Evolutionary conservation across 2,888 invertebrate species (phyloP).

Genomic region (Epiperipatus broadwayi): DNA sequence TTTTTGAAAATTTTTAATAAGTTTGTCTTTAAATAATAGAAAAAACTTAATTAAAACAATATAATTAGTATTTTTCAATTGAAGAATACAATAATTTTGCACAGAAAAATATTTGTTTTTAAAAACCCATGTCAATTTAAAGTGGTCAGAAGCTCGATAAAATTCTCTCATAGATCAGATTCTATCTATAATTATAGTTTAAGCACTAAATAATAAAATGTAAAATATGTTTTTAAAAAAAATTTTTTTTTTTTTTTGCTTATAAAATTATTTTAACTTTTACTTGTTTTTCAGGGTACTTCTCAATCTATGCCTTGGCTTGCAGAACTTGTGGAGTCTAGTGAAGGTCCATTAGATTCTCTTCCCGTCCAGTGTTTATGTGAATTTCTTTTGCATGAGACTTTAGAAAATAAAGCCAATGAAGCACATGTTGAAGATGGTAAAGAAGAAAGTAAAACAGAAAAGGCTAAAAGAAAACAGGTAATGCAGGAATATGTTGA

Average conservation of each 20-base stretch:
- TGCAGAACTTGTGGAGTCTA: conserved; percentile 74
- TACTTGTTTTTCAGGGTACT: conserved; percentile 36
- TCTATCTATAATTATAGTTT: conserved; percentile 3
- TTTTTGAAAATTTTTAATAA: too few species aligned
- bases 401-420: conserved; percentile 13
- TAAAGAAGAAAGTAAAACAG: conserved; percentile 29
- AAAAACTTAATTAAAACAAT: not conserved
- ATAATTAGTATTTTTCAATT: conserved; percentile 1
- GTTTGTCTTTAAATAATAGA: not conserved
- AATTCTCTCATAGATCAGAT: too few species aligned
- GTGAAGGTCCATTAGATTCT: conserved; percentile 67
- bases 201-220: not conserved
- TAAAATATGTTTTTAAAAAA: too few species aligned
- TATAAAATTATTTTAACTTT: too few species aligned
- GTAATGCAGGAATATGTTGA: conserved; percentile 18
- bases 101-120: too few species aligned
- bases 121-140: too few species aligned
- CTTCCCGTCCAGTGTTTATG: conserved; percentile 92
- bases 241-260: too few species aligned
- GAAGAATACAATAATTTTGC: conserved; percentile 13
- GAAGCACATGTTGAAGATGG: conserved; percentile 15
- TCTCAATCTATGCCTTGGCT: conserved; percentile 93
- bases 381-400: conserved; percentile 57
- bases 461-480: conserved; percentile 23
- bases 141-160: too few species aligned